Conservation (phyloP, 2,797 vertebrate genomes). For the Ataeniobius toweri region DNA sequence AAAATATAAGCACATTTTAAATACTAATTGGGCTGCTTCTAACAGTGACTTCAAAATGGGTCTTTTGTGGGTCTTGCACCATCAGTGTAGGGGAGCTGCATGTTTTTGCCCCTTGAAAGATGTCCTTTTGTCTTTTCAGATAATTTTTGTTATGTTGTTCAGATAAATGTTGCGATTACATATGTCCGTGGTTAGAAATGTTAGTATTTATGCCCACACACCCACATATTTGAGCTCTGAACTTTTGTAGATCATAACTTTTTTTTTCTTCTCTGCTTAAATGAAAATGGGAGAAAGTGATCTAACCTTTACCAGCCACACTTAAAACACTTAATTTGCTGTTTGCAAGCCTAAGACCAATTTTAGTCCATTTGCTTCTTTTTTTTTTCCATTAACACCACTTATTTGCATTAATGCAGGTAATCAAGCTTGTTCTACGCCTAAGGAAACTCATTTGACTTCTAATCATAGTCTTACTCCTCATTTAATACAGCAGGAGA, state of each 20-base stretch:
- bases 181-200: not conserved
- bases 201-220: not conserved
- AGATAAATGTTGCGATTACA: not conserved
- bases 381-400: slow-evolving; percentile 40
- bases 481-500: slow-evolving; percentile 41
- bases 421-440: slow-evolving; percentile 58
- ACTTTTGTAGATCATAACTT: not conserved
- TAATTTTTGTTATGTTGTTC: not conserved
- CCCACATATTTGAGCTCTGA: not conserved
- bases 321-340: slow-evolving; percentile 39
- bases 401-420: slow-evolving; percentile 51
- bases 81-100: not conserved
- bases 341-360: slow-evolving; percentile 29
- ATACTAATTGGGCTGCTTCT: not conserved
- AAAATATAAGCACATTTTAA: not conserved
- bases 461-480: slow-evolving; percentile 55
- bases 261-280: slow-evolving; percentile 4
- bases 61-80: not conserved
- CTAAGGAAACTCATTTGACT: slow-evolving; percentile 58
- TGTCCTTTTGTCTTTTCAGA: not conserved
- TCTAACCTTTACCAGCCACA: slow-evolving; percentile 10
- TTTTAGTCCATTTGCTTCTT: slow-evolving; percentile 40
- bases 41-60: not conserved
- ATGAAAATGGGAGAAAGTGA: slow-evolving; percentile 21
- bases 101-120: not conserved